A percentile compares a stretch with the other conserved stretches of the same genome.
Conservation (phyloP, 2,113 vertebrate genomes). For the Catharus bicknelli region DNA sequence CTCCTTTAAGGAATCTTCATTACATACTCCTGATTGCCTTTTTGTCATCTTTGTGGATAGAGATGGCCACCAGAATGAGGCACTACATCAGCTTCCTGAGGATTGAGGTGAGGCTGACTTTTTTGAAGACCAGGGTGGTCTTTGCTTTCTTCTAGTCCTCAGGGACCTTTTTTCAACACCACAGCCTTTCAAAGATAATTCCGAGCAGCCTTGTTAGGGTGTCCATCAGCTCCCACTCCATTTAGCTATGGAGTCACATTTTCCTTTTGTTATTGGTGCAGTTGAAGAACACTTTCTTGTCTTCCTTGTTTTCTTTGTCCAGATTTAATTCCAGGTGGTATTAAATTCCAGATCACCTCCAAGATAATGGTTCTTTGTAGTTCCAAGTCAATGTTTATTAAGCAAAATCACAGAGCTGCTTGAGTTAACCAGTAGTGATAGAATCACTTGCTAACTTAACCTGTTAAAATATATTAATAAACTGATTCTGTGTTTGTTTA, state of each 20-base stretch:
- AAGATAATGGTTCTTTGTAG: neutral
- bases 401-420: neutral
- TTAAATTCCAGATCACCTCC: neutral
- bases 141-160: neutral
- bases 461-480: neutral
- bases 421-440: neutral
- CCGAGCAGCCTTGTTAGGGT: neutral
- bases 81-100: neutral
- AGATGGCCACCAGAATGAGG: neutral
- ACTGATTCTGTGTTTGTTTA: neutral
- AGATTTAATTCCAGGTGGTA: neutral
- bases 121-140: rapidly evolving
- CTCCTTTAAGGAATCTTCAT: neutral
- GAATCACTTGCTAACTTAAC: neutral
- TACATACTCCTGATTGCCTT: neutral
- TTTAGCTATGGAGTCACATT: neutral
- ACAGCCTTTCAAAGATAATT: neutral
- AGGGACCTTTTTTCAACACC: neutral
- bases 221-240: too few species aligned
- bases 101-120: neutral
- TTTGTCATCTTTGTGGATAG: neutral
- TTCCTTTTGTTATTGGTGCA: neutral
- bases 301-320: neutral
- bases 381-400: neutral
- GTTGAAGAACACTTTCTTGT: neutral